phyloP scores from a whole-genome alignment of 2,888 invertebrate genomes.

The Zygaena filipendulae region DNA sequence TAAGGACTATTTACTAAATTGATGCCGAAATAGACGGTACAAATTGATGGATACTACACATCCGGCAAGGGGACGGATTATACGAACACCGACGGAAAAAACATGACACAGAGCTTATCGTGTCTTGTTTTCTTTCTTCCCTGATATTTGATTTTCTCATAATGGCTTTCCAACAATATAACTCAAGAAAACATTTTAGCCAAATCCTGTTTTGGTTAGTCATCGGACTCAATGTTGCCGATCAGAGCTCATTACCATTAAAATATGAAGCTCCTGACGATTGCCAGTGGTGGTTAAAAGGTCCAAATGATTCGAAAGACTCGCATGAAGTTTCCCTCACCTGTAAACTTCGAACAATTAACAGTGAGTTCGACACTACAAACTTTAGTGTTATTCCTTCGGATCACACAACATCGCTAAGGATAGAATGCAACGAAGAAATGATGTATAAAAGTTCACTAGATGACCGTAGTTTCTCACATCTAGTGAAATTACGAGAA shows the following conservation, averaged over 20 bases:
- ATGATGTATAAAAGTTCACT: slow-evolving; percentile 83
- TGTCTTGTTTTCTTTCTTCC: slow-evolving; percentile 62
- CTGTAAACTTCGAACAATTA: slow-evolving; percentile 84
- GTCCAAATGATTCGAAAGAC: slow-evolving; percentile 66
- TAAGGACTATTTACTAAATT: slow-evolving; percentile 46
- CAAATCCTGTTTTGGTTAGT: slow-evolving; percentile 55
- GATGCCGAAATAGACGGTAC: slow-evolving; percentile 41
- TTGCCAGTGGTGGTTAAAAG: slow-evolving; percentile 81
- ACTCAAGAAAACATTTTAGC: slow-evolving; percentile 38
- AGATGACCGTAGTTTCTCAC: slow-evolving; percentile 81
- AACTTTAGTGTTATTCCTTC: slow-evolving; percentile 89
- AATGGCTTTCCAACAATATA: slow-evolving; percentile 48
- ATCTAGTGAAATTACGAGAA: slow-evolving; percentile 82
- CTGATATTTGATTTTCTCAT: slow-evolving; percentile 57
- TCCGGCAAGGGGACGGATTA: slow-evolving; percentile 56
- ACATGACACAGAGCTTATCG: slow-evolving; percentile 62
- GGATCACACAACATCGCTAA: slow-evolving; percentile 82
- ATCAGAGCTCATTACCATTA: slow-evolving; percentile 57
- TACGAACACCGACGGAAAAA: slow-evolving; percentile 63
- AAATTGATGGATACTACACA: slow-evolving; percentile 65
- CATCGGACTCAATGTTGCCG: slow-evolving; percentile 52
- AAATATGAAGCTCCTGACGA: slow-evolving; percentile 87
- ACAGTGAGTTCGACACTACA: slow-evolving; percentile 88
- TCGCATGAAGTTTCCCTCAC: slow-evolving; percentile 78
- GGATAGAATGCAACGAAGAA: slow-evolving; percentile 83